A percentile compares a stretch with the other conserved stretches of the same genome.
Evolutionary conservation across 1,140 invertebrate species (phyloP).

Genomic region (Tigriopus japonicus): DNA sequence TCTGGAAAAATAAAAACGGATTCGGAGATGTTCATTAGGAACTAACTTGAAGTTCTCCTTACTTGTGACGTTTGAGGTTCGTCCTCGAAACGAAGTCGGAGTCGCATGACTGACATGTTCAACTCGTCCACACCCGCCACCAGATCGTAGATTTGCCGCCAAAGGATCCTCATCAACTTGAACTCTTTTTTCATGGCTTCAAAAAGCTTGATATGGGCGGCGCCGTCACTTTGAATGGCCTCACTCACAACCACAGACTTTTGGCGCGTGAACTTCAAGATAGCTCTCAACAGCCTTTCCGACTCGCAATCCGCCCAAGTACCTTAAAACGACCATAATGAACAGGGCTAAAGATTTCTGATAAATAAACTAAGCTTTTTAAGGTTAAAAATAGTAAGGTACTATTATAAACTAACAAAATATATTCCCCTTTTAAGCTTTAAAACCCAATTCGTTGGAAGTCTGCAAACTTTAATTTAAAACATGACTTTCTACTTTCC

Average conservation of each 20-base stretch:
- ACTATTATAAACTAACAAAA: too few relatives aligned
- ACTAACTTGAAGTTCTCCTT: conserved; percentile 18
- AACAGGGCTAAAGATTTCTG: too few relatives aligned
- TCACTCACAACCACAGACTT: conserved; percentile 18
- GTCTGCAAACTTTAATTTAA: too few relatives aligned
- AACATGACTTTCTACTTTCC: too few relatives aligned
- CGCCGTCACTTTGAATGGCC: conserved; percentile 29
- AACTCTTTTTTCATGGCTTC: conserved; percentile 45
- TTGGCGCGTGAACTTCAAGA: conserved; percentile 23
- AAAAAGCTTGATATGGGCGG: conserved; percentile 35
- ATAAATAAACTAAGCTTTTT: too few relatives aligned
- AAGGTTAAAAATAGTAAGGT: too few relatives aligned
- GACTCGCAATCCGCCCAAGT: conserved; percentile 33
- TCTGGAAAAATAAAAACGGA: too few relatives aligned
- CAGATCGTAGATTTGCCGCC: conserved; percentile 36
- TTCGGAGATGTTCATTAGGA: too few relatives aligned
- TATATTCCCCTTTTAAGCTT: too few relatives aligned
- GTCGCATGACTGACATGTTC: conserved; percentile 46
- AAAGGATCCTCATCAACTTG: conserved; percentile 39
- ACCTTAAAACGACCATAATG: too few relatives aligned
- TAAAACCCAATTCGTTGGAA: too few relatives aligned
- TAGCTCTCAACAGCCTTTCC: conserved; percentile 34
- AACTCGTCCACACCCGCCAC: conserved; percentile 48
- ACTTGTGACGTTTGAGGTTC: conserved; percentile 23
- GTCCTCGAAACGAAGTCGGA: conserved; percentile 32